A percentile compares a stretch with the other conserved stretches of the same genome.
These are phyloP conservation scores for Onychorhynchus coronatus DNA, from an alignment of 2,113 vertebrate genomes.

Conservation along the genomic window DNA sequence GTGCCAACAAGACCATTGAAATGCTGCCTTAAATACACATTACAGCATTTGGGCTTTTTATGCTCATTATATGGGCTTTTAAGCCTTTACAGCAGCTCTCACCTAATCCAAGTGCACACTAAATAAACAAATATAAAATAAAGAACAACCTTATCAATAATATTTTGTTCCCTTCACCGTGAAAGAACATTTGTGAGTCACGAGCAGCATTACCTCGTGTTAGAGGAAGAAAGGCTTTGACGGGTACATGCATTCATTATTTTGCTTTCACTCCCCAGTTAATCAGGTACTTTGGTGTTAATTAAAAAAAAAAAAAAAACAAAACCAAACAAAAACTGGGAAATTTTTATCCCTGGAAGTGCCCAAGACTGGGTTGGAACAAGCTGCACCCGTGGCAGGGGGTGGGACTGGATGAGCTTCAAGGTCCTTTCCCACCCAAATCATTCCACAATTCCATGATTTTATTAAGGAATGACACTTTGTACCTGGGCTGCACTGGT, in stretches of 20 bases:
- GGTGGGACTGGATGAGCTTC: not conserved
- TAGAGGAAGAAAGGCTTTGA: not conserved
- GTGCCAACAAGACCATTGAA: not conserved
- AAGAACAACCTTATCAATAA: not conserved
- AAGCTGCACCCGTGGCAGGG: not conserved
- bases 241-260: not conserved
- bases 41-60: not conserved
- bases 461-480: not conserved
- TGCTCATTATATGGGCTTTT: not conserved
- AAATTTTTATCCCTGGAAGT: not conserved
- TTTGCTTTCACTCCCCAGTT: not conserved
- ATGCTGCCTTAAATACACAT: not conserved
- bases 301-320: not conserved
- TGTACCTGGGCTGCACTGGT: conserved; percentile 88
- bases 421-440: not conserved
- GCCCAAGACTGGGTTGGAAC: not conserved
- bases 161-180: not conserved
- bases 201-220: not conserved
- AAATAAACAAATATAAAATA: not conserved
- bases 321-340: not conserved
- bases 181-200: not conserved
- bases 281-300: not conserved
- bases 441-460: not conserved
- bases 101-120: not conserved
- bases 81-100: not conserved